Base-by-base conservation (phyloP, 2,113 vertebrate species). In the Pionites leucogaster region DNA sequence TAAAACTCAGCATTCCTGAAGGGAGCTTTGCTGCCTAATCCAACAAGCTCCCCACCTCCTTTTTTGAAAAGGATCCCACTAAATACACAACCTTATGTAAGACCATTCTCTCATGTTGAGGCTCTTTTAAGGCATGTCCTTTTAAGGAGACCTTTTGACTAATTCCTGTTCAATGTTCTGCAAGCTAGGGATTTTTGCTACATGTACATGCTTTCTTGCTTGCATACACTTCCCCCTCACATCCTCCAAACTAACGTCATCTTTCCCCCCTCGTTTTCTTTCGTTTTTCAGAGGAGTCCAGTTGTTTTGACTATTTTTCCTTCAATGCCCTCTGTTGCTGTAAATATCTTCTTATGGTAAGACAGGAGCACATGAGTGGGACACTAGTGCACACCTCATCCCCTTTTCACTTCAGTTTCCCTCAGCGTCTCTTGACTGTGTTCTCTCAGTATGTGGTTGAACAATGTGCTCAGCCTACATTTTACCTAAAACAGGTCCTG, bases 11-110 rank as follows among this genome's bases (percentile, higher is more conserved):
- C 95, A 96, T 97, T 97, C 95, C 78, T 80, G 53, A 89, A 89
- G 81, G 81, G 83, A 95, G 77, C 65, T 96, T 96, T 92, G 70
- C 84, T 86, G 91, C 74, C 74, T 96, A 96, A 97, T 96, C 96
- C 92, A 94, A 64, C 57, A 69, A 85, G 60, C 29, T 75, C 17
- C 11, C 18, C 6, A 0, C 10, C 24, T 29, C 12, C 4, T 6
- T 50, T 35, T 87, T 70, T 44, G 11, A 41, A 59, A 59, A 59
- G 57, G 33, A 59, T 59, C 33, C 57, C 33, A 64, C 74, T 79
- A 79, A 87, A 84, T 46, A 67, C 60, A 72, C 35, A 29, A 11
- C 49, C 57, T 96, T 60, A 71, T 22, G 59, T 83, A 46, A 94
- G 14, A 75, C 89, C 46, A 71, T 88, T 86, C 49, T 87, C 68